Evolutionary conservation across 1,140 invertebrate species (phyloP), one percentile per base, ranked within the genome.

Genomic region (Arion vulgaris): DNA sequence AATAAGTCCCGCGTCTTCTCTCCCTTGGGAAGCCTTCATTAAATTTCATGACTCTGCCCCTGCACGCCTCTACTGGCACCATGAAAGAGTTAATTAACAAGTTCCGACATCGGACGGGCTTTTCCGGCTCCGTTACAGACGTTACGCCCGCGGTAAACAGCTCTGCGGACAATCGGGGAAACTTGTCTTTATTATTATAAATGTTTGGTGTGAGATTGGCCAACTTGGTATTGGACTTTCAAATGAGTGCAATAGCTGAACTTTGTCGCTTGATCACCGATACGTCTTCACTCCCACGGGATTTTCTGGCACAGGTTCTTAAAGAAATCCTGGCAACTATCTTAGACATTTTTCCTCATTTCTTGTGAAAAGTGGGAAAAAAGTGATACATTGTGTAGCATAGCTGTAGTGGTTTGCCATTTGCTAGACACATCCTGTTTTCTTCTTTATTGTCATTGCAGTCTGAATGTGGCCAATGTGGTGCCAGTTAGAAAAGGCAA

Each of bases 111-210:
- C 17, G 74, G 74, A 76, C 41, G n/a, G 74, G 23, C 45, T 49
- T 34, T 34, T 45, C 28, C 45, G 73, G 73, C 73, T n/a, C 45
- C 38, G 53, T 57, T 78, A 66, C 34, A 66, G 62, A 57, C 76
- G 76, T 78, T 66, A 78, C 45, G 62, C 34, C 34, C 51, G 76
- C 57, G 62, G 76, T 78, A 78, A 78, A 78, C 76, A 78, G 32
- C 49, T 28, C 76, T 17, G 51, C 23, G 23, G 62, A 78, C 76
- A 78, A 78, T 78, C 62, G 53, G 23, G 39, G 62, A 66, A 66
- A 78, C 76, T 57, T 78, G 76, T 78, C 76, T 78, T 62, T 78
- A 78, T 78, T 68, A 78, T 78, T 78, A 78, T 45, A 78, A 78
- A 78, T 78, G 76, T 78, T 78, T 78, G 17, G 76, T 28, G 57